phyloP scores from a whole-genome alignment of 2,888 invertebrate species.

The Phasia obesa region DNA sequence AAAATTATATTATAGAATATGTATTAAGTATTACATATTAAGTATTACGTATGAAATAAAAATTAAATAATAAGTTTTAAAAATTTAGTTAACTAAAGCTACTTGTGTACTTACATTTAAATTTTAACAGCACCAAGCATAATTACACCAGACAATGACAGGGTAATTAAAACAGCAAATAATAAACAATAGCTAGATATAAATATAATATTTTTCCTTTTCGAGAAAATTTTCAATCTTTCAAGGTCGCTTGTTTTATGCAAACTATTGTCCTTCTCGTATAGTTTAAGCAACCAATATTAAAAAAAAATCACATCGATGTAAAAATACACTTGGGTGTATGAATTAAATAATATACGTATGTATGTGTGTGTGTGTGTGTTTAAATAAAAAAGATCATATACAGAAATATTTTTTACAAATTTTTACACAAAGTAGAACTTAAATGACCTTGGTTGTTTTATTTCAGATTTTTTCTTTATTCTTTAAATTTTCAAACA shows the following conservation, averaged over 20 bases:
- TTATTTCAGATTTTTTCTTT: not conserved
- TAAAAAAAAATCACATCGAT: conserved; percentile 24
- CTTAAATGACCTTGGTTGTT: conserved; percentile 39
- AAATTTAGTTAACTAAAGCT: not conserved
- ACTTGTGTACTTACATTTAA: conserved; percentile 54
- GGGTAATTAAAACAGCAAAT: conserved; percentile 7
- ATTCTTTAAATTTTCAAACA: not conserved
- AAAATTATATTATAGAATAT: too few species aligned
- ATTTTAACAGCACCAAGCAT: conserved; percentile 31
- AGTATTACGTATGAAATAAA: too few species aligned
- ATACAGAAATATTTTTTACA: conserved; percentile 3
- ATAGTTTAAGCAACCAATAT: conserved; percentile 26
- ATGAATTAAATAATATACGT: not conserved
- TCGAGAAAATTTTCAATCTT: conserved; percentile 13
- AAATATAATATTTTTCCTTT: not conserved
- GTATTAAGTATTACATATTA: too few species aligned
- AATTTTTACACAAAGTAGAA: not conserved
- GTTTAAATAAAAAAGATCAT: not conserved
- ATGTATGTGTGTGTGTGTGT: too few species aligned
- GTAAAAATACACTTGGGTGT: conserved; percentile 5
- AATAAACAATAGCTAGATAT: not conserved
- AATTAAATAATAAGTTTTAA: too few species aligned
- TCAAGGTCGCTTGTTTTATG: conserved; percentile 59
- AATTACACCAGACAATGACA: not conserved
- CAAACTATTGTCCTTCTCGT: conserved; percentile 61